These are phyloP conservation scores for Asteroscopus sphinx DNA, from an alignment of 2,888 invertebrate genomes.

Conservation along the genomic window DNA sequence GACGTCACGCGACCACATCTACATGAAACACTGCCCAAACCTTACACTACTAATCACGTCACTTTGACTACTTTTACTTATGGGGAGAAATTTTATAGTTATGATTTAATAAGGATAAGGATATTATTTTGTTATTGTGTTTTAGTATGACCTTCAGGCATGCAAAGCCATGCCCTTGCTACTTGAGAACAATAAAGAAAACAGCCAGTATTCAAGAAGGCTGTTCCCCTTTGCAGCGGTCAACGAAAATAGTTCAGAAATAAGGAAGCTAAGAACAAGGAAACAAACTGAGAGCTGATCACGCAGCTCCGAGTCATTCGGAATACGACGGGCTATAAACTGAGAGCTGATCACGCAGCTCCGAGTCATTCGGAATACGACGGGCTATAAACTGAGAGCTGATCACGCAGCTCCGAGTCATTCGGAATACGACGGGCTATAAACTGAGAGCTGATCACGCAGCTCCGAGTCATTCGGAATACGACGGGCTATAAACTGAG, in stretches of 20 bases:
- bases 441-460: conserved; percentile 6
- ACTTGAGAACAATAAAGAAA: conserved; percentile 18
- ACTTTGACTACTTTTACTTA: conserved; percentile 4
- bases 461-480: too few species aligned
- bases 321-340: background rate
- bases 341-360: too few species aligned
- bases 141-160: conserved; percentile 25
- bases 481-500: too few species aligned
- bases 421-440: background rate
- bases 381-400: too few species aligned
- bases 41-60: conserved; percentile 5
- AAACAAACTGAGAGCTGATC: conserved; percentile 5
- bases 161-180: conserved; percentile 31
- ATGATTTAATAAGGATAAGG: conserved; percentile 4
- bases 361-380: conserved; percentile 3
- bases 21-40: background rate
- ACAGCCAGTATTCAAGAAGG: conserved; percentile 30
- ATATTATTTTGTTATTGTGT: conserved; percentile 6
- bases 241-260: conserved; percentile 6
- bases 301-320: background rate
- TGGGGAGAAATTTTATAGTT: conserved; percentile 8
- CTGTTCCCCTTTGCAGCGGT: conserved; percentile 7
- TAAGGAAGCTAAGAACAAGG: background rate
- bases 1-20: conserved; percentile 35
- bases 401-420: too few species aligned